These are phyloP conservation scores for Epiblema foenella DNA, from an alignment of 2,888 invertebrate species.

Conservation along the genomic window DNA sequence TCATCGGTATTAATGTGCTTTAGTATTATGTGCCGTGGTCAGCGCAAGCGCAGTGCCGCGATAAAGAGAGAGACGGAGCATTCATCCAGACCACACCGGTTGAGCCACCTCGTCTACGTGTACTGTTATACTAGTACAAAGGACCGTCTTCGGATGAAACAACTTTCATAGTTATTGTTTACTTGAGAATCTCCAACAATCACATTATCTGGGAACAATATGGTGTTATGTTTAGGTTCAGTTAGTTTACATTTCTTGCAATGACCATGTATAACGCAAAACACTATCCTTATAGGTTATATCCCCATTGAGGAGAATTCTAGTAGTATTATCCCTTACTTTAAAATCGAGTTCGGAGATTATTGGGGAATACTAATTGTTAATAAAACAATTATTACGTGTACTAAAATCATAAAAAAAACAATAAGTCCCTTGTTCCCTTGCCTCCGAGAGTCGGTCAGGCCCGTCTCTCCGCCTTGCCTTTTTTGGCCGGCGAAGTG, in stretches of 20 bases:
- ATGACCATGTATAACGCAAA: background rate
- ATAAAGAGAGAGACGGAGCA: conserved; percentile 70
- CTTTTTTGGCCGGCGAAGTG: no score
- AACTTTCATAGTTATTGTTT: conserved; percentile 44
- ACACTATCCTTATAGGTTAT: background rate
- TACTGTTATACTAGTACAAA: conserved; percentile 40
- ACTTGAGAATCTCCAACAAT: conserved; percentile 34
- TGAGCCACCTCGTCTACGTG: conserved; percentile 51
- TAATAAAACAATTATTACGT: background rate
- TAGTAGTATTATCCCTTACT: background rate
- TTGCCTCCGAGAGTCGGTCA: no score
- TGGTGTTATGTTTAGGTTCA: conserved; percentile 30
- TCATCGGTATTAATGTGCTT: conserved; percentile 82
- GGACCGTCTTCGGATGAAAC: conserved; percentile 39
- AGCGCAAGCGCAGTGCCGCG: conserved; percentile 77
- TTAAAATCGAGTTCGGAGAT: background rate
- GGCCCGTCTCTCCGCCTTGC: no score
- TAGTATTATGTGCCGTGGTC: conserved; percentile 76
- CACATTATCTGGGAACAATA: conserved; percentile 40
- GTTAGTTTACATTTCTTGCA: conserved; percentile 31
- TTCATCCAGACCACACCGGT: conserved; percentile 76
- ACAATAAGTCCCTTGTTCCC: no score
- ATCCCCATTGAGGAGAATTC: background rate
- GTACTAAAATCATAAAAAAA: background rate
- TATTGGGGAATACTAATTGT: background rate